Evolutionary conservation across 2,888 invertebrate genomes (phyloP).

Genomic region (Oxycera nigricornis): DNA sequence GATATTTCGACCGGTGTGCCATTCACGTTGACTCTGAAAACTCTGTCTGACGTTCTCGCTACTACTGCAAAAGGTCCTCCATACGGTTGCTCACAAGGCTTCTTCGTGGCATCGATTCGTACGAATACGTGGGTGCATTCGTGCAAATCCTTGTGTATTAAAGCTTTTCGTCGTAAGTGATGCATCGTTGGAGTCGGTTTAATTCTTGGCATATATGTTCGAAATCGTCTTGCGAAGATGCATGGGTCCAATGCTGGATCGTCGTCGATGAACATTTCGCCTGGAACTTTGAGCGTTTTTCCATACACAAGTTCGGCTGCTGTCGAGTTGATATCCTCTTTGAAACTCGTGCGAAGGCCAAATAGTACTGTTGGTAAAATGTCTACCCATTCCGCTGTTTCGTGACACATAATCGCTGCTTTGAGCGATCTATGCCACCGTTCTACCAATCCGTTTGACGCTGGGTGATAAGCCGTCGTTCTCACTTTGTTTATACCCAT

Average conservation of each 20-base stretch:
- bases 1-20: background rate
- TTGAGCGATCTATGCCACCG: slow-evolving; percentile 58
- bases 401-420: slow-evolving; percentile 52
- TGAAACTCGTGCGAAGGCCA: slow-evolving; percentile 52
- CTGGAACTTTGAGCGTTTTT: slow-evolving; percentile 50
- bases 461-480: slow-evolving; percentile 56
- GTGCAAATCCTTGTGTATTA: no score
- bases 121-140: no score
- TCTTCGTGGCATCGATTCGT: slow-evolving; percentile 42
- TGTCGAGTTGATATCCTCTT: slow-evolving; percentile 52
- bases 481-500: slow-evolving; percentile 50
- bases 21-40: background rate
- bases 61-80: slow-evolving; percentile 44
- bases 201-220: slow-evolving; percentile 39
- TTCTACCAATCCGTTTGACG: slow-evolving; percentile 58
- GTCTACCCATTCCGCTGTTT: slow-evolving; percentile 50
- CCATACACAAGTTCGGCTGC: slow-evolving; percentile 55
- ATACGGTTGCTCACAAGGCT: slow-evolving; percentile 44
- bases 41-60: background rate
- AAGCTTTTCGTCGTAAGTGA: slow-evolving; percentile 36
- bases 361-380: slow-evolving; percentile 54
- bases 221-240: slow-evolving; percentile 38
- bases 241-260: slow-evolving; percentile 34
- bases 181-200: slow-evolving; percentile 41
- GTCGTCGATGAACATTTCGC: slow-evolving; percentile 45